These are phyloP conservation scores for Anodontia alba DNA, from an alignment of 2,888 invertebrate genomes.

Conservation along the genomic window DNA sequence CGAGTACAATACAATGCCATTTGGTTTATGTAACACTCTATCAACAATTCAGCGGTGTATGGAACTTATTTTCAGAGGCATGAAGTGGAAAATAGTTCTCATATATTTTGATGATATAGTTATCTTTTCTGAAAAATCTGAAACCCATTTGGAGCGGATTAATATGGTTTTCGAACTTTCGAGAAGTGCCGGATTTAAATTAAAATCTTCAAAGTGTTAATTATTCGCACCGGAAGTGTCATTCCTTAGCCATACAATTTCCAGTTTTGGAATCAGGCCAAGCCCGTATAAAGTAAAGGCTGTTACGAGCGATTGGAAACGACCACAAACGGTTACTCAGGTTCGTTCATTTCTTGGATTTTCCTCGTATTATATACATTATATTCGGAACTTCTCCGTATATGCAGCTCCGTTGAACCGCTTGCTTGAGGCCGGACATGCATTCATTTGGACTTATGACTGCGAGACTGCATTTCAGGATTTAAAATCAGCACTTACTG, in stretches of 20 bases:
- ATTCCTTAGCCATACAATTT: conserved; percentile 50
- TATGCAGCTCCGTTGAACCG: conserved; percentile 33
- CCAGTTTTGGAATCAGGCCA: conserved; percentile 36
- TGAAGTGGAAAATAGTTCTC: conserved; percentile 32
- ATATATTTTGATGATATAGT: conserved; percentile 39
- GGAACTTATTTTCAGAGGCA: conserved; percentile 29
- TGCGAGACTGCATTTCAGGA: conserved; percentile 32
- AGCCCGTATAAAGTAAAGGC: conserved; percentile 31
- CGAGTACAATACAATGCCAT: conserved; percentile 15
- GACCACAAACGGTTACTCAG: conserved; percentile 22
- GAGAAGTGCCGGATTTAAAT: conserved; percentile 37
- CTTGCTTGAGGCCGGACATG: conserved; percentile 30
- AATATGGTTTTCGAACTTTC: conserved; percentile 51
- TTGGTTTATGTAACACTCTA: conserved; percentile 4
- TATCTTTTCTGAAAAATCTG: conserved; percentile 36
- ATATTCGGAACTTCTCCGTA: conserved; percentile 25
- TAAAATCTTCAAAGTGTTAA: conserved; percentile 47
- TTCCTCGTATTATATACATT: conserved; percentile 45
- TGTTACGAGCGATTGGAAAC: conserved; percentile 38
- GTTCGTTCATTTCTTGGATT: conserved; percentile 43
- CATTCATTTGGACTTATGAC: conserved; percentile 41
- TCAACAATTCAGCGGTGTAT: conserved; percentile 26
- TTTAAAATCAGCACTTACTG: conserved; percentile 31
- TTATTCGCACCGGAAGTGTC: conserved; percentile 38
- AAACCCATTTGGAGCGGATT: conserved; percentile 45